A percentile compares a stretch with the other conserved stretches of the same genome.
Conservation (phyloP, 2,113 vertebrate genomes). For the Pangasianodon hypophthalmus region DNA sequence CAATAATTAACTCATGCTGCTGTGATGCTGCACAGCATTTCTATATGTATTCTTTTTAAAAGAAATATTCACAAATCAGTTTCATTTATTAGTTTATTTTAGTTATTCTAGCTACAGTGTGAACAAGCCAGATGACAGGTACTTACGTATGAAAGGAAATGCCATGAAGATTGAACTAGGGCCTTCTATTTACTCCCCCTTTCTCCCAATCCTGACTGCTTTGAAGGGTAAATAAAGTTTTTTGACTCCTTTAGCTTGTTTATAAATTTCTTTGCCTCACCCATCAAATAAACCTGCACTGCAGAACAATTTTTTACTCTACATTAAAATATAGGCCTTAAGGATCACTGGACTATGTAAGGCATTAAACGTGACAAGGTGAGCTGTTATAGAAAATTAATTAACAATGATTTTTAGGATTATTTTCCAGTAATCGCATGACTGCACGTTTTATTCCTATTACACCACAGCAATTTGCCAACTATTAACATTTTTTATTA, state of each 20-base stretch:
- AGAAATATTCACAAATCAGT: background rate
- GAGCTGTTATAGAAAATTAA: background rate
- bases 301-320: background rate
- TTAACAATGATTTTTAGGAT: no score
- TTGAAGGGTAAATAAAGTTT: conserved; percentile 23
- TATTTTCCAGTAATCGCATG: background rate
- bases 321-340: background rate
- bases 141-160: conserved; percentile 12
- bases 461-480: no score
- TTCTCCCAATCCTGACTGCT: background rate
- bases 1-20: background rate
- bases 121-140: background rate
- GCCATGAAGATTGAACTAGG: background rate
- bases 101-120: background rate
- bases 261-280: background rate
- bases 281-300: background rate
- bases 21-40: background rate
- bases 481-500: background rate
- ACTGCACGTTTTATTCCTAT: background rate
- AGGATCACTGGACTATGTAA: background rate
- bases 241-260: conserved; percentile 13
- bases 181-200: background rate
- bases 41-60: background rate
- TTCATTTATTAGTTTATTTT: no score
- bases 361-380: background rate